A percentile compares a stretch with the other conserved stretches of the same genome.
Conservation (phyloP, 1,140 invertebrate genomes). For the Lepidostoma basale region DNA sequence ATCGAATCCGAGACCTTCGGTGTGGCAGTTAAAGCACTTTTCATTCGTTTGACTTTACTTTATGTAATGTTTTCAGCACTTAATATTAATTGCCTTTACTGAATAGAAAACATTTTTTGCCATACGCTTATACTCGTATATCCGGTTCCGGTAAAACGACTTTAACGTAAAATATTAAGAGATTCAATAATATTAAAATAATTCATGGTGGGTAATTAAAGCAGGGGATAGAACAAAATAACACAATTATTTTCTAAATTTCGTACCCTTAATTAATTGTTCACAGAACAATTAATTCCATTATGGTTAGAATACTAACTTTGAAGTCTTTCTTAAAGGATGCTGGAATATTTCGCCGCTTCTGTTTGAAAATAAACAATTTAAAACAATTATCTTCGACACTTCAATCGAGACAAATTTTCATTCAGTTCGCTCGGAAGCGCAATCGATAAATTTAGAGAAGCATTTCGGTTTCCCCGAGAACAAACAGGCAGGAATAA, state of each 20-base stretch:
- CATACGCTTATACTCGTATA: too few species aligned
- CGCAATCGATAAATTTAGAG: not conserved
- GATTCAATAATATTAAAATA: too few species aligned
- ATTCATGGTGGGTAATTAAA: not conserved
- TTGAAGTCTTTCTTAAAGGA: not conserved
- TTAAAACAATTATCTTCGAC: conserved; percentile 25
- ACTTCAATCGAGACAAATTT: conserved; percentile 25
- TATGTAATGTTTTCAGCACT: too few species aligned
- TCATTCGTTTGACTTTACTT: too few species aligned
- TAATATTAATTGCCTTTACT: too few species aligned
- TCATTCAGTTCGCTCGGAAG: not conserved
- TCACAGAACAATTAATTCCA: conserved; percentile 16
- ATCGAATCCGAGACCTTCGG: too few species aligned
- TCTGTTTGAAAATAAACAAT: conserved; percentile 26
- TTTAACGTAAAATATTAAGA: too few species aligned
- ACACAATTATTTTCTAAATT: conserved; percentile 4
- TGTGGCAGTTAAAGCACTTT: too few species aligned
- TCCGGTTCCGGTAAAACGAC: too few species aligned
- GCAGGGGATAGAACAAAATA: not conserved
- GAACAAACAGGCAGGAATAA: not conserved
- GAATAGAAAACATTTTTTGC: too few species aligned
- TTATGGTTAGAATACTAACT: conserved; percentile 22
- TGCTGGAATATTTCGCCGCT: conserved; percentile 3
- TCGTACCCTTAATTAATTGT: conserved; percentile 7
- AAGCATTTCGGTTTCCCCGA: not conserved